Percentiles rank a stretch among this genome's conserved stretches.
phyloP scores from a whole-genome alignment of 1,140 invertebrate species.

The Trichonephila inaurata region DNA sequence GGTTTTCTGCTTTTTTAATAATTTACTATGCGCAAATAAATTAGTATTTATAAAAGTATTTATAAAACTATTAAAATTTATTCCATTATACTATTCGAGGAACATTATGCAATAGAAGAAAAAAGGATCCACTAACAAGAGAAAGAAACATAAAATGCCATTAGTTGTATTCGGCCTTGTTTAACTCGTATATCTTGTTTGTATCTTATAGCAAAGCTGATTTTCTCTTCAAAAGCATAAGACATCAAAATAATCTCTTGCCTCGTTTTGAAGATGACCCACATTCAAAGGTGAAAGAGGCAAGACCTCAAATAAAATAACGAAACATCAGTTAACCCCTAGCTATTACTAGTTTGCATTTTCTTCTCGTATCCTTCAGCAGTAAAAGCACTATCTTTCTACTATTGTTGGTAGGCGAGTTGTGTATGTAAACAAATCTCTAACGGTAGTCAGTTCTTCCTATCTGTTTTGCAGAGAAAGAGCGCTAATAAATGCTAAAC shows the following conservation, averaged over 20 bases:
- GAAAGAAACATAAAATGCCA: background rate
- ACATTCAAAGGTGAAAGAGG: constrained; percentile 18
- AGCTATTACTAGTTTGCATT: constrained; percentile 8
- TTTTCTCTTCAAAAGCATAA: background rate
- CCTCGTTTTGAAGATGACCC: constrained; percentile 36
- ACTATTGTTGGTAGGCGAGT: constrained; percentile 22
- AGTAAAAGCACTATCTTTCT: background rate
- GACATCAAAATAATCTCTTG: constrained; percentile 39
- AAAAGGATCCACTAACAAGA: background rate
- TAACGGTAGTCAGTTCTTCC: background rate
- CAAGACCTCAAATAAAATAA: constrained; percentile 5
- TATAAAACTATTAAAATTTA: too few species aligned
- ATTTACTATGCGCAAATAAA: too few species aligned
- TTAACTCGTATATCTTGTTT: constrained; percentile 25
- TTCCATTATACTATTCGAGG: too few species aligned
- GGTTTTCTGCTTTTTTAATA: too few species aligned
- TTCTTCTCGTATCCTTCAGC: background rate
- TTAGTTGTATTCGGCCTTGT: background rate
- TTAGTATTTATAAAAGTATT: too few species aligned
- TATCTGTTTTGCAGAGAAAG: background rate
- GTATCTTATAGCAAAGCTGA: background rate
- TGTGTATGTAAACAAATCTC: constrained; percentile 29
- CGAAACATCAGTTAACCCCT: background rate
- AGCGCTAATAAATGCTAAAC: constrained; percentile 31
- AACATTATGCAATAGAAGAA: background rate